Percentiles rank a stretch among this genome's conserved stretches.
These are phyloP conservation scores for Gymnobelideus leadbeateri DNA, from an alignment of 2,113 vertebrate genomes.

Conservation along the genomic window DNA sequence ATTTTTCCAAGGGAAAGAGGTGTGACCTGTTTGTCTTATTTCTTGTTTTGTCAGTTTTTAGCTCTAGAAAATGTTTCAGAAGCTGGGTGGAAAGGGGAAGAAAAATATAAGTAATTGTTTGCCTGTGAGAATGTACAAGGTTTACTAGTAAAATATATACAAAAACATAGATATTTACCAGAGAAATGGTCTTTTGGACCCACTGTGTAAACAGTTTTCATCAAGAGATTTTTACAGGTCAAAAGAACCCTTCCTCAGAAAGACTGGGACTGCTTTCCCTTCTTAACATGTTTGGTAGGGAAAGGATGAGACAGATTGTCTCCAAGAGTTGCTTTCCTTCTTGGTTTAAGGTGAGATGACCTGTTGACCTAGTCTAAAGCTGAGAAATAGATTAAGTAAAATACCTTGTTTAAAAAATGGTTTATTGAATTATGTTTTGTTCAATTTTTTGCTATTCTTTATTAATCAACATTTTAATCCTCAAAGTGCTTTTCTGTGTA, in stretches of 20 bases:
- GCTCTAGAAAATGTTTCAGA: slow-evolving; percentile 43
- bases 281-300: slow-evolving; percentile 58
- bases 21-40: slow-evolving; percentile 70
- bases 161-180: background rate
- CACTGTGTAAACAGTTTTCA: slow-evolving; percentile 26
- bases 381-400: slow-evolving; percentile 49
- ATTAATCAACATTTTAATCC: background rate
- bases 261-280: slow-evolving; percentile 25
- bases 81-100: background rate
- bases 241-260: slow-evolving; percentile 32
- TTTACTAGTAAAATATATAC: background rate
- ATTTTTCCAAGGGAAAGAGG: slow-evolving; percentile 75
- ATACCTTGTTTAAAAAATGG: slow-evolving; percentile 56
- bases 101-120: slow-evolving; percentile 49
- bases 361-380: background rate
- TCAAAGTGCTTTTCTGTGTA: slow-evolving; percentile 45
- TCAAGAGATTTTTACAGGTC: slow-evolving; percentile 24
- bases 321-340: slow-evolving; percentile 12
- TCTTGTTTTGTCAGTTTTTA: slow-evolving; percentile 48
- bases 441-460: background rate
- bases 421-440: background rate
- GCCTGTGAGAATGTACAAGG: slow-evolving; percentile 16
- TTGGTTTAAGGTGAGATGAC: slow-evolving; percentile 39
- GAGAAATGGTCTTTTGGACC: slow-evolving; percentile 50
- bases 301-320: slow-evolving; percentile 66